Evolutionary conservation across 2,113 vertebrate genomes (phyloP).

Genomic region (Centropus unirufus): DNA sequence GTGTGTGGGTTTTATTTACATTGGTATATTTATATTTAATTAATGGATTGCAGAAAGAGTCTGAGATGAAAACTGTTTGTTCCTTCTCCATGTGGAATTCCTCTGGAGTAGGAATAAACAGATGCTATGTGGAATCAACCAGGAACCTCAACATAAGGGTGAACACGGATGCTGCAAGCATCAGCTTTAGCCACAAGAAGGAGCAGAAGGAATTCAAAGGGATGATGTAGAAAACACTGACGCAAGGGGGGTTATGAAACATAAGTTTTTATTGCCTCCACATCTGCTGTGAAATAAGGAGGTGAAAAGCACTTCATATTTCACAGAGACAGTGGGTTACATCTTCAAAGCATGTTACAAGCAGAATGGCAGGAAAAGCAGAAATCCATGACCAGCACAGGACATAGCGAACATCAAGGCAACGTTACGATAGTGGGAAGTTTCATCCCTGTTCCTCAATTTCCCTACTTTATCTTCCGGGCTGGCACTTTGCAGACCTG

Average conservation of each 20-base stretch:
- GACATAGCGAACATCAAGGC: accelerated
- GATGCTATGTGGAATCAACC: not conserved
- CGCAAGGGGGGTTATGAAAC: not conserved
- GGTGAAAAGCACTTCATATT: not conserved
- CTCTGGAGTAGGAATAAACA: not conserved
- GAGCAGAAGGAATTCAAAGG: not conserved
- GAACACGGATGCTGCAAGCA: not conserved
- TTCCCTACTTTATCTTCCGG: not conserved
- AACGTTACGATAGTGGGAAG: accelerated
- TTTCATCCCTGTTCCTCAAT: accelerated
- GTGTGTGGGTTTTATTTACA: accelerated
- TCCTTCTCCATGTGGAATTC: not conserved
- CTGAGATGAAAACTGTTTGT: not conserved
- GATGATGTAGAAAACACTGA: not conserved
- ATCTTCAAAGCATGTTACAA: not conserved
- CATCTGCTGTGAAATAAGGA: not conserved
- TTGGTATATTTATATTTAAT: not conserved
- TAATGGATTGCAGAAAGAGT: not conserved
- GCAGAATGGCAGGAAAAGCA: not conserved
- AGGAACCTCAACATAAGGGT: not conserved
- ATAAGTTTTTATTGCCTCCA: constrained; percentile 39
- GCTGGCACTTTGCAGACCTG: constrained; percentile 36
- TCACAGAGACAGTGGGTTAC: not conserved
- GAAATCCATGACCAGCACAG: accelerated
- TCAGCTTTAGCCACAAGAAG: not conserved